Evolutionary conservation across 2,113 vertebrate species (phyloP).

Genomic region (Trinectes maculatus): DNA sequence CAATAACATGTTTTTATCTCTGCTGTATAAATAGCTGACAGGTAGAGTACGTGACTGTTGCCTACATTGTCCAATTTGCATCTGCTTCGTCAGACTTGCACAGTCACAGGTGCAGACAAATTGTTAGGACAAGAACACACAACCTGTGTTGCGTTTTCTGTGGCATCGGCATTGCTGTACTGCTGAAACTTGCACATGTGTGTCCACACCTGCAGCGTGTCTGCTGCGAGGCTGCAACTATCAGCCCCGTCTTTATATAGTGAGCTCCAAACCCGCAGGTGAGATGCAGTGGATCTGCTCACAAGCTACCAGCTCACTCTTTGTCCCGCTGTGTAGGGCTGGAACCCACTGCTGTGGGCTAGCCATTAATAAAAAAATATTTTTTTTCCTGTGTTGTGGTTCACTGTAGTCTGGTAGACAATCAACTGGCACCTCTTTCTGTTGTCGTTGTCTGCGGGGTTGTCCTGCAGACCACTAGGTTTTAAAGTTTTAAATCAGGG

Average conservation of each 20-base stretch:
- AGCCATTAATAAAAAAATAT: neutral
- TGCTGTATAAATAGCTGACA: neutral
- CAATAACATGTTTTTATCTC: conserved; percentile 6
- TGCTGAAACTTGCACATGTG: neutral
- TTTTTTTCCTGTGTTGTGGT: neutral
- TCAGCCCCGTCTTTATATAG: neutral
- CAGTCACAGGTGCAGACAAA: neutral
- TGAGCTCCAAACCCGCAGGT: neutral
- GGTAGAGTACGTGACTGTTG: neutral
- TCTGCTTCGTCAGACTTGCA: neutral
- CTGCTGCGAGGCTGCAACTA: neutral
- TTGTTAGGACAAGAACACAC: neutral
- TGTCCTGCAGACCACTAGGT: neutral
- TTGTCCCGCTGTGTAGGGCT: neutral
- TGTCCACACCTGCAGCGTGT: neutral
- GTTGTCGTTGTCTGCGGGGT: neutral
- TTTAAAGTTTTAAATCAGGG: too few species aligned
- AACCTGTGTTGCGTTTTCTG: neutral
- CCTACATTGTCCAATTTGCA: neutral
- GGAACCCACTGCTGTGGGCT: neutral
- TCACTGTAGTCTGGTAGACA: neutral
- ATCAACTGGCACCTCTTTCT: neutral
- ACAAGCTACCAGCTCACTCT: neutral
- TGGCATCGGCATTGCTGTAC: neutral
- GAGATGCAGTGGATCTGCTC: neutral